These are phyloP conservation scores for Tetramorium simillimum DNA, from an alignment of 1,140 invertebrate genomes.

Conservation along the genomic window DNA sequence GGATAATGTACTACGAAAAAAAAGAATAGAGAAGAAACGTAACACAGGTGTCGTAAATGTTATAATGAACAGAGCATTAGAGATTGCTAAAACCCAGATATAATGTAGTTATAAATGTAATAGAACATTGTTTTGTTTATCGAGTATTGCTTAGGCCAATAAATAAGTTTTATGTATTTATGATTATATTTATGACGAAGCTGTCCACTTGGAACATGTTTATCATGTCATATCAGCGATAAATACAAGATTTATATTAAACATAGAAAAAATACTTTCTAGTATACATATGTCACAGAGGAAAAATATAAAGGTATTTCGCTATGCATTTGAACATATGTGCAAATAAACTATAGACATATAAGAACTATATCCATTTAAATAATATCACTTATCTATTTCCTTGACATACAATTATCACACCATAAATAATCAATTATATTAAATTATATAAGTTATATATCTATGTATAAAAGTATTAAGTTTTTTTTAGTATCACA, in stretches of 20 bases:
- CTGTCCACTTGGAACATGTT: background rate
- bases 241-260: background rate
- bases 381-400: slow-evolving; percentile 32
- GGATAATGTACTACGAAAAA: slow-evolving; percentile 76
- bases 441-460: slow-evolving; percentile 34
- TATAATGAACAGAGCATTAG: slow-evolving; percentile 75
- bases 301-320: background rate
- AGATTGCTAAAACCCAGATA: slow-evolving; percentile 70
- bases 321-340: background rate
- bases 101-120: background rate
- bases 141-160: background rate
- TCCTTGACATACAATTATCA: slow-evolving; percentile 13
- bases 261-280: background rate
- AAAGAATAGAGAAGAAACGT: slow-evolving; percentile 70
- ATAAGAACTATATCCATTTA: background rate
- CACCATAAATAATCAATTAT: slow-evolving; percentile 48
- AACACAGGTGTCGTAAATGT: slow-evolving; percentile 55
- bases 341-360: background rate
- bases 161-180: slow-evolving; percentile 24
- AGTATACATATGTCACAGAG: background rate
- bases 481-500: slow-evolving; percentile 50
- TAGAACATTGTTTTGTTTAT: background rate
- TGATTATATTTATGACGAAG: background rate
- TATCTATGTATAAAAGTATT: slow-evolving; percentile 42
- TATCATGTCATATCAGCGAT: slow-evolving; percentile 3